These are phyloP conservation scores for Synanthedon tipuliformis DNA, from an alignment of 2,888 invertebrate genomes.

Conservation along the genomic window DNA sequence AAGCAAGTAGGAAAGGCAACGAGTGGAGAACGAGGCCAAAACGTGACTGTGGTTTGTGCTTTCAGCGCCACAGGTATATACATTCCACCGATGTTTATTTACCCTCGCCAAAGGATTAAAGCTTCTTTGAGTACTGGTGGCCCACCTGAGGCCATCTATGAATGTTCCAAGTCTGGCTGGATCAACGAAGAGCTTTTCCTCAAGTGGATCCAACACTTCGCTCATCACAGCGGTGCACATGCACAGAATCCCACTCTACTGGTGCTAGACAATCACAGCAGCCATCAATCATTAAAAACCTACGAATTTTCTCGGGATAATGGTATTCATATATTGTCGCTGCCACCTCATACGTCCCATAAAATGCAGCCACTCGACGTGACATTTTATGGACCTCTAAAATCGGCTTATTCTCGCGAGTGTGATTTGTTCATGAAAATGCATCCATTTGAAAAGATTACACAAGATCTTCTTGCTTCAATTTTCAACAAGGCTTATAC, in stretches of 20 bases:
- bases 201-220: no score
- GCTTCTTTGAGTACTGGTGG: conserved; percentile 4
- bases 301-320: conserved; percentile 8
- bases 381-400: conserved; percentile 10
- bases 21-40: no score
- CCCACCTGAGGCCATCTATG: conserved; percentile 4
- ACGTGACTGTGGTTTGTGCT: no score
- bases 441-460: no score
- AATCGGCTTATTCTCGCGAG: conserved; percentile 13
- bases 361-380: conserved; percentile 19
- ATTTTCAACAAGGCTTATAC: no score
- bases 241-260: no score
- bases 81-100: conserved; percentile 11
- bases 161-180: conserved; percentile 6
- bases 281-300: neutral
- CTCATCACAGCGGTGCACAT: no score
- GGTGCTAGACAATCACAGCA: neutral
- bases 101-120: no score
- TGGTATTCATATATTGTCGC: conserved; percentile 3
- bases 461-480: no score
- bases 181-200: conserved; percentile 7
- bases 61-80: neutral
- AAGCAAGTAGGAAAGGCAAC: neutral
- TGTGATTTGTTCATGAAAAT: no score
- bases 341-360: conserved; percentile 18